Evolutionary conservation across 35 echinoderm and acorn worm genomes (phyloP).

Genomic region (Amphiura filiformis): DNA sequence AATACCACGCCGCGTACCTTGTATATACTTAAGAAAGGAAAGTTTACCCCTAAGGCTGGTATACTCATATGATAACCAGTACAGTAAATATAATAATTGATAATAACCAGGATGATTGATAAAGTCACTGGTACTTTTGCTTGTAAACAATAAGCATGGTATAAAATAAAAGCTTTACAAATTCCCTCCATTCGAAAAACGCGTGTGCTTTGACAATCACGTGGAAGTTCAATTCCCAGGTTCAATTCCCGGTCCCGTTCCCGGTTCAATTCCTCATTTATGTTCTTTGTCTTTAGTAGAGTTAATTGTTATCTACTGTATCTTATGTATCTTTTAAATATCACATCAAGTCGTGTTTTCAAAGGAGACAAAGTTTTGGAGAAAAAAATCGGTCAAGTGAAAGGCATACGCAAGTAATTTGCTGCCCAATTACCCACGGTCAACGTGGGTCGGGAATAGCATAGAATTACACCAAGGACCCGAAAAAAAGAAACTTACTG

Average conservation of each 20-base stretch:
- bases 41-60: background rate
- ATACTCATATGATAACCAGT: background rate
- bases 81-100: background rate
- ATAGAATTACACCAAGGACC: conserved; percentile 3
- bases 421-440: background rate
- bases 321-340: too few species aligned
- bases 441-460: background rate
- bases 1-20: background rate
- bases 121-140: background rate
- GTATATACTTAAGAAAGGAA: background rate
- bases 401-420: background rate
- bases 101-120: background rate
- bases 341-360: too few species aligned
- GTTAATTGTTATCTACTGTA: too few species aligned
- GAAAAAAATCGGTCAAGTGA: background rate
- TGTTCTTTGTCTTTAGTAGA: too few species aligned
- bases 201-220: too few species aligned
- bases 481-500: too few species aligned
- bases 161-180: background rate
- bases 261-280: too few species aligned
- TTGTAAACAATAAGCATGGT: background rate
- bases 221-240: too few species aligned
- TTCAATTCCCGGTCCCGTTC: too few species aligned
- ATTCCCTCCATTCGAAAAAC: background rate
- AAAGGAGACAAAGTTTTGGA: too few species aligned